A percentile compares a stretch with the other conserved stretches of the same genome.
Conservation (phyloP, 2,888 invertebrate genomes). For the Oscheius sp. region DNA sequence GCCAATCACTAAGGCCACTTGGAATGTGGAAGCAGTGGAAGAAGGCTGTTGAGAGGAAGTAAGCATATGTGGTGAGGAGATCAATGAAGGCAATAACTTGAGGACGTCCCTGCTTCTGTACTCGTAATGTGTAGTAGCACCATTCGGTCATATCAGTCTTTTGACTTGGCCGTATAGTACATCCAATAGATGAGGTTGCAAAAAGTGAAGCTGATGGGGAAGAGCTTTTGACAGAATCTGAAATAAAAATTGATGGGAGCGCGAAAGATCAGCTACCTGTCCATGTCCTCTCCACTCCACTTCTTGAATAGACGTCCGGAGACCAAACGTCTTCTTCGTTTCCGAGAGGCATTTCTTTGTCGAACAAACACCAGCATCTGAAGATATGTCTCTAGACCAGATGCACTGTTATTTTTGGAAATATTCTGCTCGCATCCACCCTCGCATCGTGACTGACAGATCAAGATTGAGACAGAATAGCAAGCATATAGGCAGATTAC, state of each 20-base stretch:
- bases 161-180: slow-evolving; percentile 68
- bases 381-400: slow-evolving; percentile 5
- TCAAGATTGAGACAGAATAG: no score
- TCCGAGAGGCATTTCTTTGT: slow-evolving; percentile 50
- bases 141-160: slow-evolving; percentile 45
- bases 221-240: slow-evolving; percentile 71
- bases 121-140: slow-evolving; percentile 14
- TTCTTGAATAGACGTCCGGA: slow-evolving; percentile 66
- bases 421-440: no score
- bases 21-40: slow-evolving; percentile 20
- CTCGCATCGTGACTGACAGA: no score
- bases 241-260: slow-evolving; percentile 28
- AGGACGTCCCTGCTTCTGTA: slow-evolving; percentile 30
- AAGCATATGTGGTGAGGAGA: slow-evolving; percentile 3
- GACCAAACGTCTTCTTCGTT: slow-evolving; percentile 56
- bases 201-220: slow-evolving; percentile 70
- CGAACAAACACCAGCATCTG: slow-evolving; percentile 60
- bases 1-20: slow-evolving; percentile 35
- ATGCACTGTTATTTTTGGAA: no score
- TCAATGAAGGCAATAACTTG: slow-evolving; percentile 20
- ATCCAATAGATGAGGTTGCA: slow-evolving; percentile 71
- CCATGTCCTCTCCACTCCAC: slow-evolving; percentile 72
- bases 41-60: not conserved
- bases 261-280: slow-evolving; percentile 47
- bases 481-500: no score